phyloP scores from a whole-genome alignment of 2,888 invertebrate species.

The Macaria notata region DNA sequence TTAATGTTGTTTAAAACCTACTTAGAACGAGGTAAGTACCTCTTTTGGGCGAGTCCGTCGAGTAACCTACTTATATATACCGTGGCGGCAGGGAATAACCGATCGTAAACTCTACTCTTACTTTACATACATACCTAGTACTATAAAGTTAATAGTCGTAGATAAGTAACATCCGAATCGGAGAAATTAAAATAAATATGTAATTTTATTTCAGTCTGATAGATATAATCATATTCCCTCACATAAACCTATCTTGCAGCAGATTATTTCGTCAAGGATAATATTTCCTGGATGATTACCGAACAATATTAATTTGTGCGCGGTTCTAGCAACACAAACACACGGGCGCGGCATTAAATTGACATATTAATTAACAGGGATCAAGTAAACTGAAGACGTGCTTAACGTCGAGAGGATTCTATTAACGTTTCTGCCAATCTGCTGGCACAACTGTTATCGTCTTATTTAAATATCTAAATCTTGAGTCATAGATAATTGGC shows the following conservation, averaged over 20 bases:
- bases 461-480: no score
- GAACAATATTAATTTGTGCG: slow-evolving; percentile 17
- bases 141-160: no score
- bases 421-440: slow-evolving; percentile 1
- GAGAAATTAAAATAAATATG: no score
- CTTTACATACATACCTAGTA: no score
- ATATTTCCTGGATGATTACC: slow-evolving; percentile 7
- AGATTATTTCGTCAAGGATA: slow-evolving; percentile 2
- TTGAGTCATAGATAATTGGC: no score
- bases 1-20: slow-evolving; percentile 16
- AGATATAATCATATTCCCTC: no score
- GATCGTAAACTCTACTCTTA: no score
- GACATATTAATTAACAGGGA: slow-evolving; percentile 41
- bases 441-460: no score
- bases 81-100: no score
- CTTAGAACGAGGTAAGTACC: slow-evolving; percentile 11
- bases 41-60: not conserved
- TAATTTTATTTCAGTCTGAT: no score
- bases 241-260: not conserved
- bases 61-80: slow-evolving; percentile 4
- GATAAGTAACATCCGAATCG: no score
- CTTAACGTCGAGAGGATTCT: not conserved
- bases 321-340: slow-evolving; percentile 13
- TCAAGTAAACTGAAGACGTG: slow-evolving; percentile 21
- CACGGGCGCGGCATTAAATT: slow-evolving; percentile 33